phyloP scores from a whole-genome alignment of 2,797 vertebrate species.

The Telmatherina bonti region DNA sequence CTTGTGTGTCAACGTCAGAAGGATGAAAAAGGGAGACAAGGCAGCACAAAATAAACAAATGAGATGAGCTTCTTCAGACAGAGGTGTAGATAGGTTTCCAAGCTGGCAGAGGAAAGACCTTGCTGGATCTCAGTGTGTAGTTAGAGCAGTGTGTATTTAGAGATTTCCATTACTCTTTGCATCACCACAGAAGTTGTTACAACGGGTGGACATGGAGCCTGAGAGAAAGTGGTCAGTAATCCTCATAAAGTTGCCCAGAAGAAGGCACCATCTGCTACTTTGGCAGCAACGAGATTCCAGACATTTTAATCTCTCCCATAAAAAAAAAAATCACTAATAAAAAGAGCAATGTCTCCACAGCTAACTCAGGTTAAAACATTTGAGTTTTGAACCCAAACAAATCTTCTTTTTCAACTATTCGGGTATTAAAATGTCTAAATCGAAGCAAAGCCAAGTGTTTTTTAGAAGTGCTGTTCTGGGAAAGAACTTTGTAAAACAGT shows the following conservation, averaged over 20 bases:
- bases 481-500: background rate
- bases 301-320: background rate
- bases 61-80: background rate
- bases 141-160: background rate
- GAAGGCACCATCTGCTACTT: background rate
- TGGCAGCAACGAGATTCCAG: background rate
- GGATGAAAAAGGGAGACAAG: background rate
- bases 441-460: background rate
- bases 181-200: background rate
- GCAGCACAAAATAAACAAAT: background rate
- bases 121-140: background rate
- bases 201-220: background rate
- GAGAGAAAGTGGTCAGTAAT: background rate
- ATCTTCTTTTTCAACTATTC: background rate
- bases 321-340: background rate
- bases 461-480: background rate
- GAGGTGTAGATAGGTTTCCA: background rate
- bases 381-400: background rate
- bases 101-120: background rate
- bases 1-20: background rate
- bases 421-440: background rate
- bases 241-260: background rate
- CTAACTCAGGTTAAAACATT: background rate
- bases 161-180: background rate
- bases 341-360: background rate